Conservation (phyloP, 2,888 invertebrate species). For the Calephelis perditalis region DNA sequence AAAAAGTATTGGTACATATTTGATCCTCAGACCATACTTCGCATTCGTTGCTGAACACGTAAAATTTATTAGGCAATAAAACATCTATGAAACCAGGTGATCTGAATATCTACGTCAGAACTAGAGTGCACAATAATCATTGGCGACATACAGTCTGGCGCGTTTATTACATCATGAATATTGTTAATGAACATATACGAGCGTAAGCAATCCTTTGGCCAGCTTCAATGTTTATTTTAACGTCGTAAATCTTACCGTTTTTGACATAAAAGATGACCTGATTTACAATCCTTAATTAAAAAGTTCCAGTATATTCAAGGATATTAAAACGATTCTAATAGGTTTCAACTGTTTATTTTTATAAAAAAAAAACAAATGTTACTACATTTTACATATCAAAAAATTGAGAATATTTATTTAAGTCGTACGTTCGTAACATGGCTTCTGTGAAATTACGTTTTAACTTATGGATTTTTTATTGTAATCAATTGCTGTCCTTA, state of each 20-base stretch:
- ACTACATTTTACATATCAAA: background rate
- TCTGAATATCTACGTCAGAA: background rate
- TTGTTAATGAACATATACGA: slow-evolving; percentile 3
- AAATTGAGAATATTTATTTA: background rate
- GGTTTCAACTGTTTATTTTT: background rate
- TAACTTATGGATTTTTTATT: slow-evolving; percentile 3
- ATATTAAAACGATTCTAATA: background rate
- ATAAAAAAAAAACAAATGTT: background rate
- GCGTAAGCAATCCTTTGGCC: background rate
- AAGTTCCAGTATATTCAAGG: background rate
- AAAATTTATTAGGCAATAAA: slow-evolving; percentile 6
- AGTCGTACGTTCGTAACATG: background rate
- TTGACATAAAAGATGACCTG: background rate
- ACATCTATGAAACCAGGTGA: background rate
- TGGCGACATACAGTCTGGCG: slow-evolving; percentile 7
- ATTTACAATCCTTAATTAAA: background rate
- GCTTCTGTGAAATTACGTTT: slow-evolving; percentile 5
- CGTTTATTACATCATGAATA: background rate
- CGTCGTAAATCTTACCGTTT: background rate
- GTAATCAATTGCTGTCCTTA: slow-evolving; percentile 1
- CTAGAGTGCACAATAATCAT: slow-evolving; percentile 3
- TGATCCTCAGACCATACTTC: slow-evolving; percentile 1
- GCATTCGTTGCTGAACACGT: background rate
- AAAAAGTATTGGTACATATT: slow-evolving; percentile 5
- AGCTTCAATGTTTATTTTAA: slow-evolving; percentile 4